Evolutionary conservation across 2,888 invertebrate genomes (phyloP).

Genomic region (Hedychridium roseum): DNA sequence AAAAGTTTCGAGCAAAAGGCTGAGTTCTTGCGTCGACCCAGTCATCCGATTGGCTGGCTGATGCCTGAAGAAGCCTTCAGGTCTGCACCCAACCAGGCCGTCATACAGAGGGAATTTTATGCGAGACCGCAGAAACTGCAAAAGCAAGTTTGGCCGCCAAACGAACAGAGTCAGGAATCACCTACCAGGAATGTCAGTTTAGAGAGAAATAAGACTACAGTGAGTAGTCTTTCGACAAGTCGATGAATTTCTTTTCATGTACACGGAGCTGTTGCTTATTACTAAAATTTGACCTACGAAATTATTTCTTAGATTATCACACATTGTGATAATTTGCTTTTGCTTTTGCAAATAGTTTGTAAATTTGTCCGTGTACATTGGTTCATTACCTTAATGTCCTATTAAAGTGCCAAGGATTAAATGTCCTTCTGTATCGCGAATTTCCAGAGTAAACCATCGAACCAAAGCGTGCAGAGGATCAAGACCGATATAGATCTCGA

Average conservation of each 20-base stretch:
- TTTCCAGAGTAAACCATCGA: constrained; percentile 58
- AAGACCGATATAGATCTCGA: constrained; percentile 64
- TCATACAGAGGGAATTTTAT: constrained; percentile 77
- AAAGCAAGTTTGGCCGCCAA: constrained; percentile 77
- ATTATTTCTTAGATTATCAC: no score
- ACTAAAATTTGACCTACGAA: no score
- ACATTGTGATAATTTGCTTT: no score
- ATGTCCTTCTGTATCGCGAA: no score
- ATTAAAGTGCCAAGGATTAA: no score
- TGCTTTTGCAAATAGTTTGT: no score
- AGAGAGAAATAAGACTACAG: constrained; percentile 24
- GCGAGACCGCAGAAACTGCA: constrained; percentile 81
- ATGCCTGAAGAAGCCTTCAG: constrained; percentile 65
- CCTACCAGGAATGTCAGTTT: constrained; percentile 58
- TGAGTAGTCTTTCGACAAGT: no score
- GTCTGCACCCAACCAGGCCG: constrained; percentile 29
- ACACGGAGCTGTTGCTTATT: no score
- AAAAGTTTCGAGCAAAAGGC: constrained; percentile 90
- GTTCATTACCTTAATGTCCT: no score
- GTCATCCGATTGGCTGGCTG: constrained; percentile 71
- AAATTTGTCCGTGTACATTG: no score
- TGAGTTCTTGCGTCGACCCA: constrained; percentile 83
- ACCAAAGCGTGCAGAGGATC: constrained; percentile 65
- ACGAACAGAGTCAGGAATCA: constrained; percentile 60
- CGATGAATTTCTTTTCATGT: no score